Percentiles rank a stretch among this genome's conserved stretches.
These are phyloP conservation scores for Naja naja DNA, from an alignment of 2,113 vertebrate species.

Conservation along the genomic window DNA sequence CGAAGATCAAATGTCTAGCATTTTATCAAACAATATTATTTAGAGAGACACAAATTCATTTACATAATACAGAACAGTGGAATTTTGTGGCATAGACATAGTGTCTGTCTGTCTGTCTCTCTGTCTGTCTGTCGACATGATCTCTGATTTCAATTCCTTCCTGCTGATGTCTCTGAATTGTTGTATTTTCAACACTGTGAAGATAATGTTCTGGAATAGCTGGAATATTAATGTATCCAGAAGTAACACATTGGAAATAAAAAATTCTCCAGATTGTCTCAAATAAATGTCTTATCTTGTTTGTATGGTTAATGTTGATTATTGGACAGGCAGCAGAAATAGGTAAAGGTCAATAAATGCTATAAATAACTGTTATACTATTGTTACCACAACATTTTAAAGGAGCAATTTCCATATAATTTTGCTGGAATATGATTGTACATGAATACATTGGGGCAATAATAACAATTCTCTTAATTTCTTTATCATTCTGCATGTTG, in stretches of 20 bases:
- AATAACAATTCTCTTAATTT: conserved; percentile 16
- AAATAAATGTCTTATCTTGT: neutral
- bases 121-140: neutral
- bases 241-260: neutral
- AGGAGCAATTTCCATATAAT: neutral
- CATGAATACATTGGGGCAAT: neutral
- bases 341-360: neutral
- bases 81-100: neutral
- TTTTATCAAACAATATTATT: neutral
- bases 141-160: neutral
- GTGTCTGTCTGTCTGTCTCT: neutral
- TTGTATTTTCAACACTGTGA: neutral
- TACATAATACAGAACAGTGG: neutral
- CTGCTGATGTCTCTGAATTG: neutral
- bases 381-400: neutral
- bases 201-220: neutral
- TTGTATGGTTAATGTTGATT: no score
- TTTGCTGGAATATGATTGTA: neutral
- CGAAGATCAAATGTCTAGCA: neutral
- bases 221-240: neutral
- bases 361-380: neutral
- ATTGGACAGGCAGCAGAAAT: neutral
- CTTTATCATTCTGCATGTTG: conserved; percentile 48
- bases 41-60: neutral
- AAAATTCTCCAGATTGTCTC: neutral